These are phyloP conservation scores for Ormyrus labotus DNA, from an alignment of 2,888 invertebrate genomes.

Conservation along the genomic window DNA sequence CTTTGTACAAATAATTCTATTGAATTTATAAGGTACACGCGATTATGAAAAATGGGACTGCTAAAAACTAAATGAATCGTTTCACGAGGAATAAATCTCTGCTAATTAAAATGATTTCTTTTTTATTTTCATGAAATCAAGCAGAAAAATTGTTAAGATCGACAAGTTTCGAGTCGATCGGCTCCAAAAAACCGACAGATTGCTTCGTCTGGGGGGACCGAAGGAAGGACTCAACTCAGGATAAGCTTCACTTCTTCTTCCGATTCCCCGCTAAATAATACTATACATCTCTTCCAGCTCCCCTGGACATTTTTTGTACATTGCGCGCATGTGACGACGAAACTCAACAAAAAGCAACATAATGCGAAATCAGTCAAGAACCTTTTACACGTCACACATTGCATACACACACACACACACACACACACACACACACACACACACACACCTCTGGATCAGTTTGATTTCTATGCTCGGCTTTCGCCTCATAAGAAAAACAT, in stretches of 20 bases:
- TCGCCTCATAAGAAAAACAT: constrained; percentile 21
- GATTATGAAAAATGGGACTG: background rate
- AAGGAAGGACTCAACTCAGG: constrained; percentile 47
- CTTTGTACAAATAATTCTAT: no score
- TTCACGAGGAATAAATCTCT: background rate
- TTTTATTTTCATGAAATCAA: constrained; percentile 49
- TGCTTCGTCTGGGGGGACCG: constrained; percentile 45
- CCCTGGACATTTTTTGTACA: constrained; percentile 55
- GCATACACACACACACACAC: no score
- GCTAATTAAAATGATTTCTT: constrained; percentile 23
- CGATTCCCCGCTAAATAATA: constrained; percentile 41
- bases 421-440: no score
- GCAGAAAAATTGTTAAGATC: constrained; percentile 51
- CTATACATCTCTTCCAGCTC: constrained; percentile 53
- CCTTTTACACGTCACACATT: constrained; percentile 27
- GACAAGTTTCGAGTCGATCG: constrained; percentile 48
- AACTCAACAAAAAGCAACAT: constrained; percentile 2
- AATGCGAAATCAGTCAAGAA: constrained; percentile 32
- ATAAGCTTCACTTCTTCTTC: constrained; percentile 52
- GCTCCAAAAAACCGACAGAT: constrained; percentile 50
- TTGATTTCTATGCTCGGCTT: constrained; percentile 40
- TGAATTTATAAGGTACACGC: no score
- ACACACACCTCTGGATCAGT: constrained; percentile 27
- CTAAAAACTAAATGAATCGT: no score
- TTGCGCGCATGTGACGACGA: constrained; percentile 49